These are phyloP conservation scores for Coelinius sp. DNA, from an alignment of 2,888 invertebrate species.

Conservation along the genomic window DNA sequence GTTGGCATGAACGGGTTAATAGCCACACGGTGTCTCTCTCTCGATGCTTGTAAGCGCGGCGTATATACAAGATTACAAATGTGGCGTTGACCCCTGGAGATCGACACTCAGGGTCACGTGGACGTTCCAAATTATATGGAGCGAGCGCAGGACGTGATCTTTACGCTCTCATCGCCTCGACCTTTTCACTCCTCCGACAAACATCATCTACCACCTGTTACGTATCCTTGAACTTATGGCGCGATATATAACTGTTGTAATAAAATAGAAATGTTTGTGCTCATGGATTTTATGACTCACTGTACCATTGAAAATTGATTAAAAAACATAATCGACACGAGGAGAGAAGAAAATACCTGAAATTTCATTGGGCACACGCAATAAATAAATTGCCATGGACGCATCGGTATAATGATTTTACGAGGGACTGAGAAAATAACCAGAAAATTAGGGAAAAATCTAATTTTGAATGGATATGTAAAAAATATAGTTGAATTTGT, in stretches of 20 bases:
- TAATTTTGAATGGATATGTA: background rate
- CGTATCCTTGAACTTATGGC: conserved; percentile 38
- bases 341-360: too few species aligned
- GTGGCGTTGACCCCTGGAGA: conserved; percentile 65
- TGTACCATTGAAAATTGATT: too few species aligned
- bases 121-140: conserved; percentile 68
- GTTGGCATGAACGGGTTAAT: background rate
- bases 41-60: conserved; percentile 7
- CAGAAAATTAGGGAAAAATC: background rate
- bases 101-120: conserved; percentile 61
- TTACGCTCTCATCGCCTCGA: conserved; percentile 38
- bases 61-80: conserved; percentile 62
- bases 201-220: conserved; percentile 42
- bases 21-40: background rate
- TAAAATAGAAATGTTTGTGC: background rate
- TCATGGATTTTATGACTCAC: background rate
- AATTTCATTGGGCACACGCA: too few species aligned
- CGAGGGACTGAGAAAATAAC: background rate
- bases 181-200: conserved; percentile 31
- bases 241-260: conserved; percentile 24
- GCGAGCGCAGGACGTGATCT: conserved; percentile 63
- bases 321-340: too few species aligned
- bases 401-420: too few species aligned
- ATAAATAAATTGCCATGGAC: too few species aligned
- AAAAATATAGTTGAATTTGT: background rate